Evolutionary conservation across 1,140 invertebrate species (phyloP), one percentile per base, ranked within the genome.

Genomic region (Cydia splendana): DNA sequence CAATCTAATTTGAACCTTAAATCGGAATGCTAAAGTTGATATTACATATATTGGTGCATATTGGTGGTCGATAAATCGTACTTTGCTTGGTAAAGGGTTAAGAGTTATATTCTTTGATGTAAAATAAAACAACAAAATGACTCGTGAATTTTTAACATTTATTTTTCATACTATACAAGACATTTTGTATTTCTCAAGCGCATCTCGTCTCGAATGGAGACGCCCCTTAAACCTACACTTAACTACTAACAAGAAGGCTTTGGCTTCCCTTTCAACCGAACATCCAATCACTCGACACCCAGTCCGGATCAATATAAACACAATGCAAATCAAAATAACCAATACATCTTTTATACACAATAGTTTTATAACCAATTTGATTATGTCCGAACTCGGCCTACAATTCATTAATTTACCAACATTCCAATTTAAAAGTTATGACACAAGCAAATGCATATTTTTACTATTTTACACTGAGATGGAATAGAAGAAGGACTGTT

Each of bases 171-270:
- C 74, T 84, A 83, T 82, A 82, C 80, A 83, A 82, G 78, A 85
- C 82, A 77, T 81, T 77, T 75, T 78, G 74, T 80, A 80, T 81
- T 83, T 62, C 77, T 80, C 81, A 88, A 88, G 84, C 87, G 69
- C 71, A 45, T 76, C 76, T 67, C 48, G 65, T 62, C 78, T 80
- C 57, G 81, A 83, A 82, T 82, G 71, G 81, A 82, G 82, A 81
- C 81, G 80, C 87, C 82, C 80, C 83, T 86, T 83, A 85, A 79
- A 81, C 82, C 83, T 88, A 87, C 69, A 75, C 82, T 86, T 88
- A 77, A 81, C 73, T 83, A 82, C 79, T 82, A 87, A 86, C 81
- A 87, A 91, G 88, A 92, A 91, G 88, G 89, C 89, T 92, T 92
- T 89, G 90, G 89, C 89, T 91, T 86, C 88, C 87, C 82, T 82